Base-by-base conservation (phyloP, 2,113 vertebrate genomes). In the Dicaeum eximium region DNA sequence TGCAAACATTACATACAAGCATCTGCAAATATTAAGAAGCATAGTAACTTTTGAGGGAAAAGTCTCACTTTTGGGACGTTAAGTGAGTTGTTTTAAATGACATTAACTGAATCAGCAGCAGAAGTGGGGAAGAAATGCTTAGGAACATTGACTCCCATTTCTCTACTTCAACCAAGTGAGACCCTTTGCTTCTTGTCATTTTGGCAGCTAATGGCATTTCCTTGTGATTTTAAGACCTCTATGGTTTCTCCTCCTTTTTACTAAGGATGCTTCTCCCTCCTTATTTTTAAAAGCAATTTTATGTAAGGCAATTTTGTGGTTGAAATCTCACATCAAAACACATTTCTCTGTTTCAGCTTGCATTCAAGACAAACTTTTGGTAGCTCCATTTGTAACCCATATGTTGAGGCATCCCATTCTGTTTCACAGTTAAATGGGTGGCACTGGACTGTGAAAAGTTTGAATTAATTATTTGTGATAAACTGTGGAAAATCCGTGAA, bases 291-390 rank as follows among this genome's bases (percentile, higher is more conserved):
- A 88, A 84, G 31, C 30, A 81, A 74, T 90, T 92, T 86, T 61
- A 93, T 80, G 56, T 67, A 86, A 79, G 53, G 37, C 90, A 90
- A 79, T 96, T 95, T 94, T 79, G 73, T 86, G 69, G 88, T 92
- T 96, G 95, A 94, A 92, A 97, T 96, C 78, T 95, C 92, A 92
- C 83, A 93, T 90, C 66, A 72, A 87, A 97, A 93, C 72, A 81
- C 66, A 90, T 94, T 90, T 94, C 91, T 91, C 70, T 83, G 95
- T 96, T 93, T 95, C 93, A 95, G 96, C 83, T 88, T 91, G 92
- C 94, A 93, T 96, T 96, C 92, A 96, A 95, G 84, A 94, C 80
- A 86, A 97, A 92, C 91, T 94, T 96, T 96, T 91, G 92, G 96
- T 96, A 86, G 80, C 85, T 97, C 89, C 90, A 91, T 93, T 90